Conservation (phyloP, 2,888 invertebrate genomes). For the Vesta saturnalis region DNA sequence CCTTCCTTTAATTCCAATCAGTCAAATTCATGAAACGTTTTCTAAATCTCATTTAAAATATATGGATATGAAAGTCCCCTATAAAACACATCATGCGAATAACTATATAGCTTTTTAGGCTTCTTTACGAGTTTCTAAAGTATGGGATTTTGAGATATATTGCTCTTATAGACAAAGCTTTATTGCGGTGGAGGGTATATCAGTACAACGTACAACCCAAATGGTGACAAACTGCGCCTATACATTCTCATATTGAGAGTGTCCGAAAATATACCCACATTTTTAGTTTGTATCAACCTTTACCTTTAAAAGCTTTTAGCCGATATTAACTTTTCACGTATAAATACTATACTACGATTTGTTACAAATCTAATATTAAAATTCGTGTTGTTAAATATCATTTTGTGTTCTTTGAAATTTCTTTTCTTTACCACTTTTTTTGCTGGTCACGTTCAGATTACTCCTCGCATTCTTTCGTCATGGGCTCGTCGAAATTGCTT, state of each 20-base stretch:
- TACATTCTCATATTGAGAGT: conserved; percentile 56
- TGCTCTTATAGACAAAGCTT: conserved; percentile 61
- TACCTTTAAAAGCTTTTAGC: not conserved
- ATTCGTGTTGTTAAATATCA: conserved; percentile 3
- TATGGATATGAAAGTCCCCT: conserved; percentile 54
- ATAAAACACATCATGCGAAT: conserved; percentile 57
- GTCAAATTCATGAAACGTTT: conserved; percentile 48
- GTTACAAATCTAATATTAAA: not conserved
- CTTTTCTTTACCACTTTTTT: conserved; percentile 35
- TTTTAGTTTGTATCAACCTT: conserved; percentile 2
- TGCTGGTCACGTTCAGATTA: conserved; percentile 45
- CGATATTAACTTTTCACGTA: not conserved
- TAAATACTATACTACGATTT: not conserved
- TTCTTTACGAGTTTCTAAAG: conserved; percentile 61
- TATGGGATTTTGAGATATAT: conserved; percentile 61
- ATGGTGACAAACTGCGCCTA: conserved; percentile 58
- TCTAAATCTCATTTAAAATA: conserved; percentile 55
- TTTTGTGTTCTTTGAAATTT: conserved; percentile 14
- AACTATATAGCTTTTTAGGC: conserved; percentile 58
- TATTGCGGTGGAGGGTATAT: conserved; percentile 53
- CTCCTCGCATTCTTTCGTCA: conserved; percentile 38
- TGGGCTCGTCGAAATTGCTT: conserved; percentile 45
- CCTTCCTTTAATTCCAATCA: conserved; percentile 42
- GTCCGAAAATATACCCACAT: conserved; percentile 29
- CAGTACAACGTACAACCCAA: conserved; percentile 49